phyloP scores from a whole-genome alignment of 2,888 invertebrate species.

The Tinea trinotella region DNA sequence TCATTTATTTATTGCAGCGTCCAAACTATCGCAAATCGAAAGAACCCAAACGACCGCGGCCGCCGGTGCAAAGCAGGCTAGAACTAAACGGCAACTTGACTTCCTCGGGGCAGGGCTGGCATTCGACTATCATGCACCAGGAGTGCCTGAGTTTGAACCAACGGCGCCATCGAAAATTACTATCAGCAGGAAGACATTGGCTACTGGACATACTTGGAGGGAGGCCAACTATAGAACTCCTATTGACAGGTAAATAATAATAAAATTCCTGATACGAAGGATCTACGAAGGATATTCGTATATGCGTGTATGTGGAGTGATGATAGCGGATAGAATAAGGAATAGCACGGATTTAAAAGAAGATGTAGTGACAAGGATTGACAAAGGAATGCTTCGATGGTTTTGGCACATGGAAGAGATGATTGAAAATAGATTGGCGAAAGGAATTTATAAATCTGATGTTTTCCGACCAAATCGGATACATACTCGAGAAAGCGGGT shows the following conservation, averaged over 20 bases:
- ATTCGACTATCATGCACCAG: conserved; percentile 38
- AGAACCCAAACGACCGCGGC: conserved; percentile 48
- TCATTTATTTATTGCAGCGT: conserved; percentile 37
- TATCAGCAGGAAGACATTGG: conserved; percentile 61
- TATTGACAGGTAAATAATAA: conserved; percentile 56
- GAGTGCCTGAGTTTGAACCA: conserved; percentile 48
- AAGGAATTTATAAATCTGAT: too few relatives aligned
- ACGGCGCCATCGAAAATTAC: conserved; percentile 58
- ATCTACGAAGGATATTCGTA: too few relatives aligned
- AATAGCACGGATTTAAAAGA: too few relatives aligned
- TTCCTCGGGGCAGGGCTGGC: conserved; percentile 49
- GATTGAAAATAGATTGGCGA: too few relatives aligned
- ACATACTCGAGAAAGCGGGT: too few relatives aligned
- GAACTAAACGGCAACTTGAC: conserved; percentile 55
- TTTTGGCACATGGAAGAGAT: too few relatives aligned
- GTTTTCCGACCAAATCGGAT: too few relatives aligned
- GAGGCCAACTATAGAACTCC: conserved; percentile 63
- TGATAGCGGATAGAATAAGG: too few relatives aligned
- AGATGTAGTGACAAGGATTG: too few relatives aligned
- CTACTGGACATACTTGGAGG: conserved; percentile 63
- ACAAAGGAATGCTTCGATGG: too few relatives aligned
- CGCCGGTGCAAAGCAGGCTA: conserved; percentile 40
- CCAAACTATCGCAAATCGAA: conserved; percentile 39
- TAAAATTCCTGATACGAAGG: too few relatives aligned
- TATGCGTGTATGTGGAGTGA: too few relatives aligned